Conservation (phyloP, 2,113 vertebrate genomes). For the Castor canadensis region DNA sequence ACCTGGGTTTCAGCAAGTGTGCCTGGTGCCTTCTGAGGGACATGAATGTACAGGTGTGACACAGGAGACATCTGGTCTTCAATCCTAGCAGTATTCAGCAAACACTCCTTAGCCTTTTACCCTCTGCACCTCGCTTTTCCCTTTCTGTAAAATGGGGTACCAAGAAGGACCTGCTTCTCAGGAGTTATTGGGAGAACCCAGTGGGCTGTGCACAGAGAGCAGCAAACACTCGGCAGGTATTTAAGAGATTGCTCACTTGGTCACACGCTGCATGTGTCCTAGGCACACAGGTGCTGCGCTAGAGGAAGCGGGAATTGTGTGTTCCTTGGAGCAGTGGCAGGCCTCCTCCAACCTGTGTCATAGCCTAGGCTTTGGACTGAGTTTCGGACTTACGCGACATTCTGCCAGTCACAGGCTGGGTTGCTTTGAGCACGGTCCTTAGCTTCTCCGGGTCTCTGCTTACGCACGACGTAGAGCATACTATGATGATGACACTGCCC, state of each 20-base stretch:
- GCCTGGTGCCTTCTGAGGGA: no score
- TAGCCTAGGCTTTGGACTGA: not conserved
- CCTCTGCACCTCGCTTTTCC: not conserved
- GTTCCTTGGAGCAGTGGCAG: not conserved
- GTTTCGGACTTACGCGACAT: not conserved
- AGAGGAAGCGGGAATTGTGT: not conserved
- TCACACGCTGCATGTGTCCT: not conserved
- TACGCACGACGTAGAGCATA: no score
- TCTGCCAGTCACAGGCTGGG: not conserved
- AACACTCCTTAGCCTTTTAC: not conserved
- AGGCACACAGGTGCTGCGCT: rapidly evolving
- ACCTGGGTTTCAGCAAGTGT: not conserved
- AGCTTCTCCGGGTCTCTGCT: not conserved
- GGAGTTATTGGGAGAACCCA: not conserved
- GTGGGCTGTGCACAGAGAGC: not conserved
- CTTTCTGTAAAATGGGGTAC: not conserved
- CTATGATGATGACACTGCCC: no score
- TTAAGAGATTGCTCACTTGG: rapidly evolving
- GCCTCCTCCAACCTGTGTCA: not conserved
- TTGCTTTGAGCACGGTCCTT: not conserved
- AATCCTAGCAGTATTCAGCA: not conserved
- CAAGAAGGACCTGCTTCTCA: not conserved
- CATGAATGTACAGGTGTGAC: not conserved
- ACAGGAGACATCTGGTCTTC: not conserved
- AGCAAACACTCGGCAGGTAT: not conserved